Percentiles rank a stretch among this genome's conserved stretches.
phyloP scores from a whole-genome alignment of 2,888 invertebrate species.

The Trachelus tabidus region DNA sequence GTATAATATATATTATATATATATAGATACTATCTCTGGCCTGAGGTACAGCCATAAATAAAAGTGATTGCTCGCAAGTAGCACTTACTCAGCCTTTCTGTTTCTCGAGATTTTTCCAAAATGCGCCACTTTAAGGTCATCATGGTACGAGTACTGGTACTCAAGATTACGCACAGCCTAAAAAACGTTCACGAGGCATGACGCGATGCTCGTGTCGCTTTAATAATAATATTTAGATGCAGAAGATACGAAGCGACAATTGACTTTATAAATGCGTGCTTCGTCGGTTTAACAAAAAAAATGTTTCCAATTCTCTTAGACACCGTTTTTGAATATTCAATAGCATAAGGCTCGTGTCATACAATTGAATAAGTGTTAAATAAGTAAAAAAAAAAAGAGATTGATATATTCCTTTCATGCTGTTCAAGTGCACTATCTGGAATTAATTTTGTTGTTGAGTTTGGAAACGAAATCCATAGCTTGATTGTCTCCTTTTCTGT shows the following conservation, averaged over 20 bases:
- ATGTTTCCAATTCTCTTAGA: neutral
- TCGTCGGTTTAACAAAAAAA: neutral
- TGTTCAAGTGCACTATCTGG: constrained; percentile 4
- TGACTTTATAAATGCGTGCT: neutral
- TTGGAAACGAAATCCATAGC: constrained; percentile 91
- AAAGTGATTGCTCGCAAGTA: constrained; percentile 18
- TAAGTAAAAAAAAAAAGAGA: neutral
- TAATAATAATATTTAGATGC: neutral
- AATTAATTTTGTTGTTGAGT: constrained; percentile 73
- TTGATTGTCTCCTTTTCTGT: constrained; percentile 86
- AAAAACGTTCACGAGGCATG: neutral
- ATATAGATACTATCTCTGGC: neutral
- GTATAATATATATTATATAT: neutral
- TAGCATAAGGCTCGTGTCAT: neutral
- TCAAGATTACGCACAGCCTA: constrained; percentile 23
- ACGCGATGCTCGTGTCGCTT: neutral
- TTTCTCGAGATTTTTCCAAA: constrained; percentile 20
- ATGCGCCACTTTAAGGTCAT: constrained; percentile 18
- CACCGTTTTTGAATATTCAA: neutral
- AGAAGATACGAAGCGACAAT: neutral
- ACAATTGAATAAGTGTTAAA: neutral
- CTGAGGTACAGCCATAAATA: neutral
- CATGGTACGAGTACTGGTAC: constrained; percentile 6
- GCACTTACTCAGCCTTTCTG: constrained; percentile 25
- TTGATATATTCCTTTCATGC: neutral